These are phyloP conservation scores for Epinotia bilunana DNA, from an alignment of 2,888 invertebrate genomes.

Conservation along the genomic window DNA sequence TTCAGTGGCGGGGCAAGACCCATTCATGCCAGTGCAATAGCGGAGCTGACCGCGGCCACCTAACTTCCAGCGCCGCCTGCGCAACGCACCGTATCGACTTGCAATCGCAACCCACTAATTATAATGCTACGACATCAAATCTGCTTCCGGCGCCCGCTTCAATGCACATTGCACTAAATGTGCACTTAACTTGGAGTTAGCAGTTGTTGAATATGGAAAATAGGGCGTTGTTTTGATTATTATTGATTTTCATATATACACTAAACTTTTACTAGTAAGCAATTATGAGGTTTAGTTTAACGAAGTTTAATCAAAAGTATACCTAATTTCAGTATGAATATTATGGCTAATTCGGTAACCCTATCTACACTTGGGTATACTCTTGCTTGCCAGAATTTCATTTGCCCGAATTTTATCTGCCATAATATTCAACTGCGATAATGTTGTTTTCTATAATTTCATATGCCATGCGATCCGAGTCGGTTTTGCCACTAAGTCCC, in stretches of 20 bases:
- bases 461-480: too few relatives aligned
- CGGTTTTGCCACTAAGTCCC: too few relatives aligned
- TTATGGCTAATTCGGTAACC: too few relatives aligned
- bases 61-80: conserved; percentile 52
- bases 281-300: neutral
- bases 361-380: too few relatives aligned
- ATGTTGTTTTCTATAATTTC: too few relatives aligned
- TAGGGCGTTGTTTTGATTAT: neutral
- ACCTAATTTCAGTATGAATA: too few relatives aligned
- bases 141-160: conserved; percentile 55
- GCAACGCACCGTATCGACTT: conserved; percentile 50
- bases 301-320: neutral
- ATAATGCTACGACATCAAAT: conserved; percentile 55
- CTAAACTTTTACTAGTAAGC: neutral
- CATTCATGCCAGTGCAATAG: conserved; percentile 69
- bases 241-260: neutral
- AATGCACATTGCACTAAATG: conserved; percentile 22
- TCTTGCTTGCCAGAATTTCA: too few relatives aligned
- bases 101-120: conserved; percentile 51
- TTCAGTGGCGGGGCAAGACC: conserved; percentile 73
- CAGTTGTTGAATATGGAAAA: conserved; percentile 2
- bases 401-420: too few relatives aligned
- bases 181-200: neutral
- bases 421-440: too few relatives aligned
- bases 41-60: conserved; percentile 47